A percentile compares a stretch with the other conserved stretches of the same genome.
These are phyloP conservation scores for Tinea pellionella DNA, from an alignment of 2,888 invertebrate genomes.

Conservation along the genomic window DNA sequence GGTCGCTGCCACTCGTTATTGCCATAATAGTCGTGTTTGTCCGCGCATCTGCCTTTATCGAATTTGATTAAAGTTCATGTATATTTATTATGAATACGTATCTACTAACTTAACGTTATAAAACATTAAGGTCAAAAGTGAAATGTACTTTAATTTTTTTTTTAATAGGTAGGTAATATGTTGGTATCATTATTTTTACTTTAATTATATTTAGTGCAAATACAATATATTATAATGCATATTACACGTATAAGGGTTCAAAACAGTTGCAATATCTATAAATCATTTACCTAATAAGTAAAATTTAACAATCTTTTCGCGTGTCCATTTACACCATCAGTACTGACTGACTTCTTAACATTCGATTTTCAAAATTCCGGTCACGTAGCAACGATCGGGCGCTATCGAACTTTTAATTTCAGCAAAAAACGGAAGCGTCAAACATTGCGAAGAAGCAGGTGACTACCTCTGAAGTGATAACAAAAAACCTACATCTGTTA, in stretches of 20 bases:
- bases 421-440: conserved; percentile 50
- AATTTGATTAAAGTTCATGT: conserved; percentile 67
- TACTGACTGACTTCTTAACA: background rate
- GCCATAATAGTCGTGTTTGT: conserved; percentile 44
- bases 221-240: too few species aligned
- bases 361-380: conserved; percentile 25
- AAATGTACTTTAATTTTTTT: too few species aligned
- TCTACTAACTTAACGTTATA: background rate
- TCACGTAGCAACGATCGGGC: conserved; percentile 41
- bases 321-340: conserved; percentile 7
- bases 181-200: too few species aligned
- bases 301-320: background rate
- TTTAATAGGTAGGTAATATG: too few species aligned
- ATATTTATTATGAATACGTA: conserved; percentile 46
- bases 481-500: conserved; percentile 56
- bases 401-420: conserved; percentile 56
- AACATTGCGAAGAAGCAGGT: conserved; percentile 52
- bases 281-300: background rate
- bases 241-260: too few species aligned
- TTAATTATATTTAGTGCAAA: too few species aligned
- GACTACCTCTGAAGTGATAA: conserved; percentile 46
- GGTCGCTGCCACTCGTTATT: conserved; percentile 46
- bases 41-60: conserved; percentile 61
- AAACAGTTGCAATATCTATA: too few species aligned
- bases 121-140: background rate